A percentile compares a stretch with the other conserved stretches of the same genome.
Conservation (phyloP, 2,888 invertebrate genomes). For the Altica lythri region DNA sequence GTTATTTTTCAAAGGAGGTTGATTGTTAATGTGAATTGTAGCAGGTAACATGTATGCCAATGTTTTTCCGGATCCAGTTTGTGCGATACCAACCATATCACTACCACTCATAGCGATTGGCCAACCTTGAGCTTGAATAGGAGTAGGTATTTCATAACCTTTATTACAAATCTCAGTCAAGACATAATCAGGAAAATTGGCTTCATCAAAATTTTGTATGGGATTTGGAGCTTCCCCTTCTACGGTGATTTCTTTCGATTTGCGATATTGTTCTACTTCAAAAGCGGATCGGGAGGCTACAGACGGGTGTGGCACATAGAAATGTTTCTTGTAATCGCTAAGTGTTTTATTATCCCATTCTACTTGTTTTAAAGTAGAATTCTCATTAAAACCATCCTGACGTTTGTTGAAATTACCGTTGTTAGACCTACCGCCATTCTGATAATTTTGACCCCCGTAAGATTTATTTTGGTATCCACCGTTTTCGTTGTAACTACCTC, state of each 20-base stretch:
- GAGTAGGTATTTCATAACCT: conserved; percentile 77
- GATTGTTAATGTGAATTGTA: conserved; percentile 84
- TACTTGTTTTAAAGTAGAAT: conserved; percentile 51
- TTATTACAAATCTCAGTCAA: conserved; percentile 74
- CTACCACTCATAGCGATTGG: conserved; percentile 81
- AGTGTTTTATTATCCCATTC: conserved; percentile 76
- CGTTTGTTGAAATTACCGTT: too few species aligned
- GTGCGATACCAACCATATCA: conserved; percentile 87
- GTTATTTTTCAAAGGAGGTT: conserved; percentile 71
- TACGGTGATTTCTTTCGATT: conserved; percentile 83
- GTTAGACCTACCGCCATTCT: too few species aligned
- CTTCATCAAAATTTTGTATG: conserved; percentile 77
- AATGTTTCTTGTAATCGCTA: conserved; percentile 82
- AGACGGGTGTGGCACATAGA: conserved; percentile 74
- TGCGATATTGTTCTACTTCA: conserved; percentile 74
- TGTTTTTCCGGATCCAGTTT: conserved; percentile 82
- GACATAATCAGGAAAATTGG: conserved; percentile 77
- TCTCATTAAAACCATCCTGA: too few species aligned
- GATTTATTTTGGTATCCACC: too few species aligned
- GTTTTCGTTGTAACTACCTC: too few species aligned
- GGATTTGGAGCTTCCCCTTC: conserved; percentile 77
- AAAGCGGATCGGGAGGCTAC: conserved; percentile 67
- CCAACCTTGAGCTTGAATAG: conserved; percentile 88
- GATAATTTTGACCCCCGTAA: too few species aligned
- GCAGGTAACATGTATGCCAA: conserved; percentile 81